Evolutionary conservation across 2,113 vertebrate species (phyloP), one percentile per base, ranked within the genome.

Genomic region (Thunnus thynnus): DNA sequence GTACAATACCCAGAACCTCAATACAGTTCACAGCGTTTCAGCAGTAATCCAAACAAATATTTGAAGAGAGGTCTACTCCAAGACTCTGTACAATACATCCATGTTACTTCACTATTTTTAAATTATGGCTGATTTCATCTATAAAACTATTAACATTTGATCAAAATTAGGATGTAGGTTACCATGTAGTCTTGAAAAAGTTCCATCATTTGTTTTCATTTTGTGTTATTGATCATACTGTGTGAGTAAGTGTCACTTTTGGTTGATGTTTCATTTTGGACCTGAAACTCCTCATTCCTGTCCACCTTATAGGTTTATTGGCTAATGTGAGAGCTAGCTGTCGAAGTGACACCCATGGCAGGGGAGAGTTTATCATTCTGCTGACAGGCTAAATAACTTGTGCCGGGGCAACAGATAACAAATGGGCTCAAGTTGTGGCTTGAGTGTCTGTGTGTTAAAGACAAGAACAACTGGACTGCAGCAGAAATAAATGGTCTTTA

Each of bases 351-450:
- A 91, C 92, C 89, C 84, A 69, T 72, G 86, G 90, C 91, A 83
- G 70, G 68, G 74, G 85, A 91, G 90, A 92, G 91, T 91, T 94
- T 93, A 95, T 94, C 93, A 92, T 90, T 91, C 88, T 92, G 93
- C 92, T 92, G 92, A 95, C 94, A 95, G 87, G 91, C 89, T 93
- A 93, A 94, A 94, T 94, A 93, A 91, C 92, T 93, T 86, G 90
- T 85, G 89, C 82, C 69, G 89, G 82, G 32, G 90, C 87, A 94
- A 94, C 92, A 92, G 89, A 94, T 92, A 94, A 94, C 91, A 93
- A 93, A 94, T 93, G 92, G 89, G 87, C 90, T 92, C 88, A 80
- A 88, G 93, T 90, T 92, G 91, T 86, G 87, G 72, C 88, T 91
- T 86, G 78, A 91, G 89, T 91, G 87, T 89, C 88, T 82, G 80